Evolutionary conservation across 2,888 invertebrate genomes (phyloP).

Genomic region (Cyclophora albipunctata): DNA sequence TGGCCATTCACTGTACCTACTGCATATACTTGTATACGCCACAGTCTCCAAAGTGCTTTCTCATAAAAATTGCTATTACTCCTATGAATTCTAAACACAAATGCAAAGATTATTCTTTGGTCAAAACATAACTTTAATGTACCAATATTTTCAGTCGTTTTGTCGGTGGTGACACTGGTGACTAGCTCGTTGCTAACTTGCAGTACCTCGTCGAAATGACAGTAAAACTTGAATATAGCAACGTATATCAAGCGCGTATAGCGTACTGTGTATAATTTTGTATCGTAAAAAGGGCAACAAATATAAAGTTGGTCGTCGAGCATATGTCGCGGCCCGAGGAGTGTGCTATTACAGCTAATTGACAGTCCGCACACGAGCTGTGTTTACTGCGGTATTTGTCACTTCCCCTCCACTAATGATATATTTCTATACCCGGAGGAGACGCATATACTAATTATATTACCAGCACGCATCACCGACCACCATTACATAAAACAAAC

Average conservation of each 20-base stretch:
- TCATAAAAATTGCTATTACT: no score
- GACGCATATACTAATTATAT: constrained; percentile 28
- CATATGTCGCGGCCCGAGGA: constrained; percentile 53
- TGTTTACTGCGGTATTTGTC: constrained; percentile 64
- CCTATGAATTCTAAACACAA: no score
- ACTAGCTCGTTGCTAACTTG: no score
- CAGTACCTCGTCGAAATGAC: no score
- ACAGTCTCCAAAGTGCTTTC: neutral
- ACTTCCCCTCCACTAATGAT: constrained; percentile 61
- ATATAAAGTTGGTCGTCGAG: constrained; percentile 51
- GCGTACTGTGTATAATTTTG: constrained; percentile 43
- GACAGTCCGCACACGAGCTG: constrained; percentile 54
- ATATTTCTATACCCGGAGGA: constrained; percentile 38
- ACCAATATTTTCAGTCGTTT: no score
- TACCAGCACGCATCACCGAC: constrained; percentile 18
- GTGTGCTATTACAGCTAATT: constrained; percentile 62
- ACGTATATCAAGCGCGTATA: neutral
- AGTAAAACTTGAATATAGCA: no score
- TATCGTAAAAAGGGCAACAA: constrained; percentile 58
- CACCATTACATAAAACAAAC: constrained; percentile 14
- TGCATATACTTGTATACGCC: neutral
- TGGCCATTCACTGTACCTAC: constrained; percentile 32
- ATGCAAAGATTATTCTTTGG: no score
- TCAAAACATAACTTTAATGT: no score
- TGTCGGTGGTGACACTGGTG: no score